Evolutionary conservation across 2,888 invertebrate species (phyloP), one percentile per base, ranked within the genome.

Genomic region (Leptinotarsa peninsularis): DNA sequence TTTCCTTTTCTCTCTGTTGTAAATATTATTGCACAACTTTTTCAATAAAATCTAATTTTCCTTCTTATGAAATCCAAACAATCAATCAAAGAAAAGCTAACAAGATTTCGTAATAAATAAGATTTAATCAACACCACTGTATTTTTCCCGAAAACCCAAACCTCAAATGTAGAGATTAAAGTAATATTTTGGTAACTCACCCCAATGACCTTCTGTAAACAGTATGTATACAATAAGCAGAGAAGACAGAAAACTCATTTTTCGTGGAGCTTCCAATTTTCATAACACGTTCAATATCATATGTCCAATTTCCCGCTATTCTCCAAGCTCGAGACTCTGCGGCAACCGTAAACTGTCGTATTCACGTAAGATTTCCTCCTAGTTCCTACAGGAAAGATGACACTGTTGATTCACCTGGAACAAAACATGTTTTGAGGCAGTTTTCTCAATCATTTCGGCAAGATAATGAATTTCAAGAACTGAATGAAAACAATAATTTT

Each of bases 331-430:
- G 58, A 58, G 21, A 23, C 23, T 58, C 21, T 23, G 23, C 21
- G 23, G 21, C 23, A 4, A 23, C 21, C 58, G 23, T 2, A 58
- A 58, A 23, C 58, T 58, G 58, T 15, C 21, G 23, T 58, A 15
- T 58, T 58, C 58, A 27, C 27, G 23, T 58, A 58, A 58, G 21
- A 58, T 58, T 14, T 58, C 4, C 21, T 4, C 23, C 58, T 58
- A 23, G 23, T 58, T 23, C 15, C 58, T 58, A 2, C 21, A 15
- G 21, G 58, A 58, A 15, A 15, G 58, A 58, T 58, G 58, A 14
- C 58, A 58, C 23, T 58, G 58, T 23, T 58, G 58, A 58, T 58
- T 58, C 15, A 58, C 58, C 58, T 58, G 58, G 14, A 58, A 58
- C 23, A 15, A 23, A 58, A 58, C 14, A 14, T 21, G 58, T 58